These are phyloP conservation scores for Lytechinus variegatus DNA, from an alignment of 35 echinoderm and acorn worm species.

Conservation along the genomic window DNA sequence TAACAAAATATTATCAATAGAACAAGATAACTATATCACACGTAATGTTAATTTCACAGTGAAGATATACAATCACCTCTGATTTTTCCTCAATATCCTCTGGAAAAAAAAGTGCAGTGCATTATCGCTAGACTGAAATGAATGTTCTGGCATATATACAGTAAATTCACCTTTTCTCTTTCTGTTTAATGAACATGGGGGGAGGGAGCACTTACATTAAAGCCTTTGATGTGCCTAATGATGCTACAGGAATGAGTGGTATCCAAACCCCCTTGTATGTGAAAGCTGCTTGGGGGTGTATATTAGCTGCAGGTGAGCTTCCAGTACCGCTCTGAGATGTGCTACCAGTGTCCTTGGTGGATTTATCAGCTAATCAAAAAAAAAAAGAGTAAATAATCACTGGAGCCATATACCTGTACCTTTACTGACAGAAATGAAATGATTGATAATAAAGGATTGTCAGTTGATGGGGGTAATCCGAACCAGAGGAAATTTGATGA, in stretches of 20 bases:
- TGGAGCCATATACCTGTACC: too few relatives aligned
- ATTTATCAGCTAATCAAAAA: constrained; percentile 65
- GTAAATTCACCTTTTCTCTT: not conserved
- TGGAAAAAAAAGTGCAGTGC: not conserved
- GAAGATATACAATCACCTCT: too few relatives aligned
- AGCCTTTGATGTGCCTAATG: constrained; percentile 73
- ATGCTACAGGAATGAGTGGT: constrained; percentile 86
- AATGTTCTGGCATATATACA: not conserved
- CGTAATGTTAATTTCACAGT: too few relatives aligned
- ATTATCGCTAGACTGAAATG: not conserved
- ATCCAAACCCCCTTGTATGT: constrained; percentile 95
- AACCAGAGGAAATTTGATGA: too few relatives aligned
- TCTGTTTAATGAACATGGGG: not conserved
- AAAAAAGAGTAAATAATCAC: not conserved
- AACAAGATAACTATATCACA: too few relatives aligned
- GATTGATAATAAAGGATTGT: too few relatives aligned
- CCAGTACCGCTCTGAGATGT: constrained; percentile 59
- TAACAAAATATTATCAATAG: too few relatives aligned
- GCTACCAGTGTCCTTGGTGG: constrained; percentile 68
- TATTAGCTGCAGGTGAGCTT: constrained; percentile 51
- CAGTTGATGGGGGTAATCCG: too few relatives aligned
- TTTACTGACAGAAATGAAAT: too few relatives aligned
- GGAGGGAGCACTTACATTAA: constrained; percentile 77
- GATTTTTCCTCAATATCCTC: too few relatives aligned
- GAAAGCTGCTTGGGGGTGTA: constrained; percentile 86